Evolutionary conservation across 2,113 vertebrate species (phyloP), one percentile per base, ranked within the genome.

Genomic region (Erythrocercus mccallii): DNA sequence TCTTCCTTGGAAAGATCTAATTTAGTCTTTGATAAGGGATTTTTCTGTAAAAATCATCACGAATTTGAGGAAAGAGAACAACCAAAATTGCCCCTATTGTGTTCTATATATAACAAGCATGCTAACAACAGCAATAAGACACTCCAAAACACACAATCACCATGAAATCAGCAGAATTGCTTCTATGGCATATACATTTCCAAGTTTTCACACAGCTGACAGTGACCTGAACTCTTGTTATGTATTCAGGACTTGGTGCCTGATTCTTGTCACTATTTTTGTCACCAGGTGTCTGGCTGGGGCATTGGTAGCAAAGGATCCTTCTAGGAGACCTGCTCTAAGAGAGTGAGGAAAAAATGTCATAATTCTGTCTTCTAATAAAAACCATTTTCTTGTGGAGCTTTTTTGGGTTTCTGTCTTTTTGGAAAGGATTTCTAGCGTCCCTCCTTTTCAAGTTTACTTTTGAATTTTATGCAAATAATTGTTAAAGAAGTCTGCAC

Each of bases 101-200:
- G 24, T 87, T 80, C 45, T 17, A 42, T 60, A 27, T 83, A 19
- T 28, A 61, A 65, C 35, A 65, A 89, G 74, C 81, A 78, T 50
- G 88, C 64, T 74, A 78, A 68, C 1, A 16, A 42, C 54, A 93
- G 56, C 66, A 93, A 42, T 72, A 48, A 35, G 77, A 73, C n/a
- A 74, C 80, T 92, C 80, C 80, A 83, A 83, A 90, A 91, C 35
- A 92, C 79, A 64, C 78, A 94, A 61, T 57, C 60, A 68, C 66
- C n/a, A 27, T 81, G 90, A 86, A 95, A 81, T 88, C 47, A 84
- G 93, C 78, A 95, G 77, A 93, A 95, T 97, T 95, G 82, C 96
- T 97, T 95, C 94, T 95, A 77, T 92, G 71, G 60, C 38, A 3
- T 91, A 64, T 95, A 76, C 22, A 30, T 94, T 96, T 96, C 65